Evolutionary conservation across 2,888 invertebrate species (phyloP).

Genomic region (Stramonita haemastoma): DNA sequence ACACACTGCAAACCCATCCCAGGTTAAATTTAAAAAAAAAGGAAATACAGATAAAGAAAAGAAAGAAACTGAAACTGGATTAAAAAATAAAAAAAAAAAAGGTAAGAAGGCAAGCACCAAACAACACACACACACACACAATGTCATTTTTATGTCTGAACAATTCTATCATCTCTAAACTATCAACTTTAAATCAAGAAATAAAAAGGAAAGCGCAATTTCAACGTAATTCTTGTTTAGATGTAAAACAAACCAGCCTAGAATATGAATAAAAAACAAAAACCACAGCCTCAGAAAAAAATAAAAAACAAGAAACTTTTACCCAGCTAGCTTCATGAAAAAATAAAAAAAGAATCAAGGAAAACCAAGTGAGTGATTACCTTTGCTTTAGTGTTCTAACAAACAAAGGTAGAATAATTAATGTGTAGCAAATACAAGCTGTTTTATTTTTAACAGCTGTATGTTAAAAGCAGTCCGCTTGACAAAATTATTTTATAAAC

Average conservation of each 20-base stretch:
- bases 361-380: constrained; percentile 1
- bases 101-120: background rate
- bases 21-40: no score
- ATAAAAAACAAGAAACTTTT: background rate
- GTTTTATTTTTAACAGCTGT: no score
- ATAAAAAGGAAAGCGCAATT: no score
- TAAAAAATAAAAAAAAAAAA: background rate
- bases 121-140: background rate
- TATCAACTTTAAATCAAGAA: no score
- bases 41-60: background rate
- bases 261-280: no score
- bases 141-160: background rate
- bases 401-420: background rate
- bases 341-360: background rate
- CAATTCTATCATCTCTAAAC: no score
- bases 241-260: no score
- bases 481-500: no score
- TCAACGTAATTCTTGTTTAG: no score
- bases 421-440: no score
- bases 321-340: background rate
- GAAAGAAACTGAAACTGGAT: background rate
- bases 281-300: background rate
- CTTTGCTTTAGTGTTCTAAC: constrained; percentile 4
- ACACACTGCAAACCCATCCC: no score
- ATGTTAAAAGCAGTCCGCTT: no score